These are phyloP conservation scores for Trogon surrucura DNA, from an alignment of 2,113 vertebrate species.

Conservation along the genomic window DNA sequence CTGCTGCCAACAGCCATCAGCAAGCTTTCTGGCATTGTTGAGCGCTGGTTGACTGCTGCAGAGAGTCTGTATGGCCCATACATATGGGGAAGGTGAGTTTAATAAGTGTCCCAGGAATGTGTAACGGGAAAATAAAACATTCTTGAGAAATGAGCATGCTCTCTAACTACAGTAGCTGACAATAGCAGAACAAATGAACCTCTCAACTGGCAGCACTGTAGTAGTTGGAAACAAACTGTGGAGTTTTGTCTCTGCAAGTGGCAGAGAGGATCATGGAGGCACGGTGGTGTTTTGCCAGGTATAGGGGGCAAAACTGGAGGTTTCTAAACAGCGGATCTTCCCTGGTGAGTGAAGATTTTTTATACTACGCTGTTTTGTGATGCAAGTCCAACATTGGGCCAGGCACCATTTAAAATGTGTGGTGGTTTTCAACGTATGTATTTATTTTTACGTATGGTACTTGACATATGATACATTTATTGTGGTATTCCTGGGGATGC, in stretches of 20 bases:
- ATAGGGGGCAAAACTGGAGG: background rate
- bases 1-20: constrained; percentile 89
- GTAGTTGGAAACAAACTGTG: background rate
- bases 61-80: constrained; percentile 93
- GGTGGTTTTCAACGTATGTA: background rate
- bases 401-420: background rate
- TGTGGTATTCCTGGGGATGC: background rate
- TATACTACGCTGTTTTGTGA: background rate
- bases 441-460: background rate
- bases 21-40: constrained; percentile 91
- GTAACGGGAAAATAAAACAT: background rate
- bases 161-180: background rate
- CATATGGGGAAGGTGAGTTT: constrained; percentile 92
- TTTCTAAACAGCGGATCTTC: background rate
- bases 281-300: background rate
- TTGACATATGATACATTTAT: background rate
- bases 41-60: constrained; percentile 90
- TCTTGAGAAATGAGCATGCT: background rate
- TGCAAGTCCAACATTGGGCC: background rate
- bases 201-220: background rate
- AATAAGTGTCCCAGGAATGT: background rate
- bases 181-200: background rate
- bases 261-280: background rate
- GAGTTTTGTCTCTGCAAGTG: background rate
- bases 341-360: background rate